These are phyloP conservation scores for Hyperopisus bebe DNA, from an alignment of 2,113 vertebrate species.

Conservation along the genomic window DNA sequence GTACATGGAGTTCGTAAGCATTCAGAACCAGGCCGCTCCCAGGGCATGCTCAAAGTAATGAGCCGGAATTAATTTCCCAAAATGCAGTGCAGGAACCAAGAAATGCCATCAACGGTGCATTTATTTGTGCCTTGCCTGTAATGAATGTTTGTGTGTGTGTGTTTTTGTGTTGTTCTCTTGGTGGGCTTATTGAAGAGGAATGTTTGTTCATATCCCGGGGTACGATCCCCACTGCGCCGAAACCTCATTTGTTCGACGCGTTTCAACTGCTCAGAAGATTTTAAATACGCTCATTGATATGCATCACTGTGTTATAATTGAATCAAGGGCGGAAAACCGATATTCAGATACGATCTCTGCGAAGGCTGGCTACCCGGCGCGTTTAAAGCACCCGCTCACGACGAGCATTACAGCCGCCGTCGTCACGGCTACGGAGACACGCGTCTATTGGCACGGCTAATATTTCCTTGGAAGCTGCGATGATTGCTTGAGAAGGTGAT, in stretches of 20 bases:
- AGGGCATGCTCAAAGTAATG: background rate
- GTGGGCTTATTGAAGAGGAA: constrained; percentile 9
- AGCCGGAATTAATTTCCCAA: constrained; percentile 9
- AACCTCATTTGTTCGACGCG: background rate
- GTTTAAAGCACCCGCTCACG: background rate
- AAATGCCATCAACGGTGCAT: background rate
- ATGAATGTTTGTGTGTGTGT: background rate
- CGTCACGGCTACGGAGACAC: background rate
- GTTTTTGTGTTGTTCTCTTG: background rate
- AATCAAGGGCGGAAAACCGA: background rate
- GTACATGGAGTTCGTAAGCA: background rate
- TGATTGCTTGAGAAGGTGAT: background rate
- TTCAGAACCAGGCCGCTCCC: background rate
- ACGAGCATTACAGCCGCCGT: background rate
- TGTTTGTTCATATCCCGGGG: background rate
- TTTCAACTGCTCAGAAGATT: background rate
- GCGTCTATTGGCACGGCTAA: background rate
- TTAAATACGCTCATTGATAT: background rate
- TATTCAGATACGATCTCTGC: background rate
- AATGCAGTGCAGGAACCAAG: background rate
- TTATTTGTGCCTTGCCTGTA: background rate
- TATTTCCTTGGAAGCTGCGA: background rate
- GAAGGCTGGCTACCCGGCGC: background rate
- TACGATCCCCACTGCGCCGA: background rate
- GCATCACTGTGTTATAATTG: background rate